Conservation (phyloP, 1,140 invertebrate species). For the Eurosta solidaginis region DNA sequence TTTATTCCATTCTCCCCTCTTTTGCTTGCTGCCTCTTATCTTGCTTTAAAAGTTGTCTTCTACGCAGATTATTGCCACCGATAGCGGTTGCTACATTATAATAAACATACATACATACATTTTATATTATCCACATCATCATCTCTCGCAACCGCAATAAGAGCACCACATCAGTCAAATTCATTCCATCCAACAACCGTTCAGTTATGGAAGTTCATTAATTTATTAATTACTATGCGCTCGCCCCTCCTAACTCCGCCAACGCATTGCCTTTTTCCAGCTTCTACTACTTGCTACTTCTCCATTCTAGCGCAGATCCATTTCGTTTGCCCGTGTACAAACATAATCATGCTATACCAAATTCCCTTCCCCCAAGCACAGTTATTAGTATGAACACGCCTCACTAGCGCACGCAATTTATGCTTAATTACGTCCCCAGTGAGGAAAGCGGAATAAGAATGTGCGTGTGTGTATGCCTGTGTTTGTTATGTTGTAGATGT, state of each 20-base stretch:
- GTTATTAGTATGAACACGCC: too few relatives aligned
- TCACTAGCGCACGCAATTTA: conserved; percentile 17
- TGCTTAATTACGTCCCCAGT: conserved; percentile 20
- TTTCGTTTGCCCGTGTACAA: not conserved
- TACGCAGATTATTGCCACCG: not conserved
- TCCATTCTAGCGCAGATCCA: not conserved
- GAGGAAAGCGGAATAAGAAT: not conserved
- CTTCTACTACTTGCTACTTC: not conserved
- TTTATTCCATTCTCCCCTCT: too few relatives aligned
- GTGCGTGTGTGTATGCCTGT: not conserved
- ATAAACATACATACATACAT: not conserved
- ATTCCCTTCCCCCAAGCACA: not conserved
- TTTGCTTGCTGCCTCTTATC: too few relatives aligned
- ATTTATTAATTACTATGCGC: conserved; percentile 26
- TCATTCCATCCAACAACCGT: not conserved
- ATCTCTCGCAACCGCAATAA: not conserved
- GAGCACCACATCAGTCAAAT: not conserved
- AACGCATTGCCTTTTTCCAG: not conserved
- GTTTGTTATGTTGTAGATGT: too few relatives aligned
- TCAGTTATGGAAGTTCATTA: not conserved
- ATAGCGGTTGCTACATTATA: not conserved
- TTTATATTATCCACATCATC: too few relatives aligned
- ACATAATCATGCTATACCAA: not conserved
- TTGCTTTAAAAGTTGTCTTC: not conserved
- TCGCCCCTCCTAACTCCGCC: not conserved